Evolutionary conservation across 2,113 vertebrate species (phyloP).

Genomic region (Paradoxurus hermaphroditus): DNA sequence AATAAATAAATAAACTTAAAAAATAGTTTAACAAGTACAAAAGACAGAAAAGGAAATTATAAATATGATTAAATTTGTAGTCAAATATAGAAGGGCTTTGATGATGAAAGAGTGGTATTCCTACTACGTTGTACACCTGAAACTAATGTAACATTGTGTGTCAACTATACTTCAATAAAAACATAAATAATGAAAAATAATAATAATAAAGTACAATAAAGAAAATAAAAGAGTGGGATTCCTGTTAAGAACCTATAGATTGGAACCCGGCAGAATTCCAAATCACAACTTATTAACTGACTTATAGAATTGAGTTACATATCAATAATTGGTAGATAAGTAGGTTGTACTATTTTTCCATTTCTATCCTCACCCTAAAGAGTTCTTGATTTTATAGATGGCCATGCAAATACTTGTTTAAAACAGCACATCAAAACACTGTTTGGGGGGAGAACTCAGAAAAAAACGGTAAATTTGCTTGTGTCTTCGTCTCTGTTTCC

Average conservation of each 20-base stretch:
- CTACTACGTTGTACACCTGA: background rate
- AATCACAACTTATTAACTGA: background rate
- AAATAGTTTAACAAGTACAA: background rate
- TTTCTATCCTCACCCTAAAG: background rate
- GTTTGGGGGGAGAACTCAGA: background rate
- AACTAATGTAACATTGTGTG: background rate
- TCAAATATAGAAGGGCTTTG: background rate
- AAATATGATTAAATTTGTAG: background rate
- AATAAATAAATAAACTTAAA: too few species aligned
- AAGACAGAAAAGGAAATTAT: background rate
- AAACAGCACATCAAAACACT: background rate
- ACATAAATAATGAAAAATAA: background rate
- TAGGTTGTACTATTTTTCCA: background rate
- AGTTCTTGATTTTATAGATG: background rate
- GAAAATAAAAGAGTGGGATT: background rate
- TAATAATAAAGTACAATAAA: background rate
- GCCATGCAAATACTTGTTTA: background rate
- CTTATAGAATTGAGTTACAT: background rate
- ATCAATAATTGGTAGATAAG: background rate
- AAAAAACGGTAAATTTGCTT: background rate
- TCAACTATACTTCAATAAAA: background rate
- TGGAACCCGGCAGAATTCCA: background rate
- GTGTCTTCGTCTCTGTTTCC: background rate
- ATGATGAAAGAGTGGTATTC: background rate
- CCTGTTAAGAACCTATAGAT: background rate